Percentiles rank a stretch among this genome's conserved stretches.
Evolutionary conservation across 2,888 invertebrate species (phyloP).

Genomic region (Andrena dorsata): DNA sequence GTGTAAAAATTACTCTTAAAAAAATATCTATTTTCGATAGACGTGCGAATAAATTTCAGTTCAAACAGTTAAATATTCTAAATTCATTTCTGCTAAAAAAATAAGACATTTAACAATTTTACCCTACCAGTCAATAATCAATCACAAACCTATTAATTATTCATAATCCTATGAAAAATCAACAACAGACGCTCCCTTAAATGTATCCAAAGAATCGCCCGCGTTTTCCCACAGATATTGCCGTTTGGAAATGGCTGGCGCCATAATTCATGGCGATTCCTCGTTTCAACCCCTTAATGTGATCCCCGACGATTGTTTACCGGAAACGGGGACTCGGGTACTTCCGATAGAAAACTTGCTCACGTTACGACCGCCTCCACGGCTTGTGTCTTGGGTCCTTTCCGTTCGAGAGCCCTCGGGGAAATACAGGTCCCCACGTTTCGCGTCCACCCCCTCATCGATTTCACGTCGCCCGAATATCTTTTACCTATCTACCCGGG

Average conservation of each 20-base stretch:
- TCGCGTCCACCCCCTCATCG: background rate
- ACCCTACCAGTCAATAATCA: too few relatives aligned
- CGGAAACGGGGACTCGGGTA: background rate
- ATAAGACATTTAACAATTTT: too few relatives aligned
- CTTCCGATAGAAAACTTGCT: constrained; percentile 9
- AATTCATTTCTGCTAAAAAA: too few relatives aligned
- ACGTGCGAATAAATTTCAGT: too few relatives aligned
- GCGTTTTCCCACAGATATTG: too few relatives aligned
- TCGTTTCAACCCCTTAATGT: constrained; percentile 5
- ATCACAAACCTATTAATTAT: too few relatives aligned
- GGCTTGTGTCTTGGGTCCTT: background rate
- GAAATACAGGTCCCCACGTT: background rate
- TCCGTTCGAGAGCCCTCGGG: background rate
- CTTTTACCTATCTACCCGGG: background rate
- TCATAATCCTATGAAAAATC: too few relatives aligned
- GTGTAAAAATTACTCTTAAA: too few relatives aligned
- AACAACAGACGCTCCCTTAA: too few relatives aligned
- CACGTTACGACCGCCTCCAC: background rate
- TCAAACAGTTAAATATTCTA: too few relatives aligned
- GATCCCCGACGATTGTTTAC: constrained; percentile 3
- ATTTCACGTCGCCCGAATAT: constrained; percentile 1
- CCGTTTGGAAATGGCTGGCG: background rate
- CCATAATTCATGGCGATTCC: background rate
- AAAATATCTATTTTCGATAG: too few relatives aligned
- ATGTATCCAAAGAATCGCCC: too few relatives aligned